These are phyloP conservation scores for Tillus elongatus DNA, from an alignment of 2,888 invertebrate species.

Conservation along the genomic window DNA sequence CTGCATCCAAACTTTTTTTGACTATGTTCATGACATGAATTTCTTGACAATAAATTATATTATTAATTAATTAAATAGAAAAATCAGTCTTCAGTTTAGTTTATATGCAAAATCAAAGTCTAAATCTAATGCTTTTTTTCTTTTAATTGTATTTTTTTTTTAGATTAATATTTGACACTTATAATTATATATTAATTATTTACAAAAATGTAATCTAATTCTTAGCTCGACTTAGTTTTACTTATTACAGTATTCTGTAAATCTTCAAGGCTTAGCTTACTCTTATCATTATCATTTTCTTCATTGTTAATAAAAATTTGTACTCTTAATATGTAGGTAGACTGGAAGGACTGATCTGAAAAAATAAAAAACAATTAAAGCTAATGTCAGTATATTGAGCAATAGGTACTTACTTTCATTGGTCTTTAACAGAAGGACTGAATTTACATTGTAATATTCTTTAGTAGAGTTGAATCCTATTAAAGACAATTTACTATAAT, in stretches of 20 bases:
- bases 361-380: background rate
- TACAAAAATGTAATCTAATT: too few species aligned
- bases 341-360: background rate
- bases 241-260: background rate
- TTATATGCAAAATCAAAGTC: too few species aligned
- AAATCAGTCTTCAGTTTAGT: too few species aligned
- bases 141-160: too few species aligned
- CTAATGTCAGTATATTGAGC: background rate
- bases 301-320: background rate
- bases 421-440: background rate
- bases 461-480: background rate
- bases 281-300: background rate
- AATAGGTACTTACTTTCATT: background rate
- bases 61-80: too few species aligned
- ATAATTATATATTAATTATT: too few species aligned
- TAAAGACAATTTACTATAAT: background rate
- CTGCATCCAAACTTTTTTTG: too few species aligned
- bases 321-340: background rate
- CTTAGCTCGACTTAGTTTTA: too few species aligned
- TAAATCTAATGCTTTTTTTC: too few species aligned
- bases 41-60: too few species aligned
- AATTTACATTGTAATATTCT: background rate
- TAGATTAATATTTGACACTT: conserved; percentile 1
- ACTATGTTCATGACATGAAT: too few species aligned
- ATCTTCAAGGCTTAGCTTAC: background rate